phyloP scores from a whole-genome alignment of 1,140 invertebrate genomes.

The Zaprionus capensis region DNA sequence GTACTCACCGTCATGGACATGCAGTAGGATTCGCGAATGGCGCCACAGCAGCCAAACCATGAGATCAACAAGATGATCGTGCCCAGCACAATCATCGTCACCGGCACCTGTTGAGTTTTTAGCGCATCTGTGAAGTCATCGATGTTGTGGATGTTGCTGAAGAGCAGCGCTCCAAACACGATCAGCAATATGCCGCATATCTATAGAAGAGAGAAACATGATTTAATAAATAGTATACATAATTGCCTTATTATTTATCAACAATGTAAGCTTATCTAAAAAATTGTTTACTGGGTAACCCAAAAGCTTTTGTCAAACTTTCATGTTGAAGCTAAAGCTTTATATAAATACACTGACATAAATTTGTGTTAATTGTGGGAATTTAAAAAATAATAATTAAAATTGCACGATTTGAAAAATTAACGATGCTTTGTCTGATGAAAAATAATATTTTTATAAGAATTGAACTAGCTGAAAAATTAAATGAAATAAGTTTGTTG shows the following conservation, averaged over 20 bases:
- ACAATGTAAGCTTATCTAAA: neutral
- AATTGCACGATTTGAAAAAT: neutral
- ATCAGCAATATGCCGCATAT: conserved; percentile 87
- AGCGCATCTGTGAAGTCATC: conserved; percentile 85
- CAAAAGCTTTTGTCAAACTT: neutral
- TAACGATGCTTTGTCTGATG: neutral
- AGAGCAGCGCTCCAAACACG: conserved; percentile 86
- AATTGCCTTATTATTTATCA: neutral
- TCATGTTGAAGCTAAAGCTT: neutral
- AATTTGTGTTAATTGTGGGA: neutral
- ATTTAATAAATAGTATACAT: neutral
- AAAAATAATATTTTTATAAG: neutral
- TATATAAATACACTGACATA: neutral
- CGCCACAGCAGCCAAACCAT: conserved; percentile 94
- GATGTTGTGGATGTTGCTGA: conserved; percentile 85
- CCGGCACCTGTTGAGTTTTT: conserved; percentile 85
- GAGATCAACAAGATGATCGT: conserved; percentile 90
- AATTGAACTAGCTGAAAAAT: neutral
- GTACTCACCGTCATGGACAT: conserved; percentile 91
- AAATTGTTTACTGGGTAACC: neutral
- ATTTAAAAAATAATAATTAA: neutral
- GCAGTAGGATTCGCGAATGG: conserved; percentile 92
- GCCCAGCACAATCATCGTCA: conserved; percentile 90
- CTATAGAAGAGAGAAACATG: conserved; percentile 81
- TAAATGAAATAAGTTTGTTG: neutral